Conservation (phyloP, 2,797 vertebrate species). For the Crocodylus rhombifer region DNA sequence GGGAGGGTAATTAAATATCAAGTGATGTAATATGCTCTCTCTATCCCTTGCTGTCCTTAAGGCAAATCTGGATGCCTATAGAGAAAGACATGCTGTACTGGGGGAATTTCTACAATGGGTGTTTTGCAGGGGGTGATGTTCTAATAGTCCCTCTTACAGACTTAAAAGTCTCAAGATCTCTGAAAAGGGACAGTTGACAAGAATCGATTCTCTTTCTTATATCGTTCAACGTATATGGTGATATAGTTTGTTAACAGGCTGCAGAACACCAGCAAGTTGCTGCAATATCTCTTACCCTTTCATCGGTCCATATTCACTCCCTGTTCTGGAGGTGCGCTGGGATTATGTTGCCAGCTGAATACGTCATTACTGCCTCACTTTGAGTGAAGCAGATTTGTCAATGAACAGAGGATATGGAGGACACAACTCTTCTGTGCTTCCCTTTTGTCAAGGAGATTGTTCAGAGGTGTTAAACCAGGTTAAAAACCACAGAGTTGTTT, state of each 20-base stretch:
- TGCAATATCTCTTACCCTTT: background rate
- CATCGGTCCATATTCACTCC: background rate
- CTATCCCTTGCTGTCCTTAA: background rate
- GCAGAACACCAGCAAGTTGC: background rate
- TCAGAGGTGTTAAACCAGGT: accelerated
- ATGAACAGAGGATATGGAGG: background rate
- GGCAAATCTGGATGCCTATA: background rate
- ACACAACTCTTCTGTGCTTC: accelerated
- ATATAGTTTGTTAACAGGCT: background rate
- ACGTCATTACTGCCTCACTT: background rate
- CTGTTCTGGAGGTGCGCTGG: background rate
- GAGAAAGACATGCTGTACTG: background rate
- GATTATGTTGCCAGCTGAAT: background rate
- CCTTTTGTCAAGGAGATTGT: background rate
- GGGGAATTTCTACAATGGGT: too few species aligned
- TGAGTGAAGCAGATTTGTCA: background rate
- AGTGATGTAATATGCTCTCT: background rate
- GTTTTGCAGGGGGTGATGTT: too few species aligned
- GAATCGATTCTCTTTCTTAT: background rate
- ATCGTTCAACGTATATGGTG: background rate
- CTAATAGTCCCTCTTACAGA: background rate
- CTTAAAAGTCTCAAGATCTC: background rate
- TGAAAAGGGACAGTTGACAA: background rate
- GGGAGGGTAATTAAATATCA: background rate
- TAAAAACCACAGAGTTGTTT: background rate